These are phyloP conservation scores for Sisyra terminalis DNA, from an alignment of 2,888 invertebrate species.

Conservation along the genomic window DNA sequence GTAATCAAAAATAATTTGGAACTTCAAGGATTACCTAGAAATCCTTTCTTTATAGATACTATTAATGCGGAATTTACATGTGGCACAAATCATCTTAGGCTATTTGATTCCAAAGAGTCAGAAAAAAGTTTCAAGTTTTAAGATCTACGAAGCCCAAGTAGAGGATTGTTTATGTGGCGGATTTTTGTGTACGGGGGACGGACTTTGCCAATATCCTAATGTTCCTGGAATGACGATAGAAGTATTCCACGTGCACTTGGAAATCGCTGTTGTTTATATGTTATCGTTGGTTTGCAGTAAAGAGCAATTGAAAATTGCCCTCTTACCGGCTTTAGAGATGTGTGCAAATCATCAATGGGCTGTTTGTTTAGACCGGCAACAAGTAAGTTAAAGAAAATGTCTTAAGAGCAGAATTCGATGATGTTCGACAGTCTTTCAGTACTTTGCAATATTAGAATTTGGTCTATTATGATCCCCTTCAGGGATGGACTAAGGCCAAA, in stretches of 20 bases:
- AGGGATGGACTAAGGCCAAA: too few relatives aligned
- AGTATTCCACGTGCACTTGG: slow-evolving; percentile 33
- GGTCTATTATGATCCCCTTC: too few relatives aligned
- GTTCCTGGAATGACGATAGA: slow-evolving; percentile 13
- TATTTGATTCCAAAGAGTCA: slow-evolving; percentile 28
- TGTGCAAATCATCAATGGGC: slow-evolving; percentile 42
- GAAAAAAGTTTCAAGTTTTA: slow-evolving; percentile 25
- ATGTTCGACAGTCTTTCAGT: too few relatives aligned
- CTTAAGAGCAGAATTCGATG: too few relatives aligned
- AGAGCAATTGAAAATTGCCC: slow-evolving; percentile 41
- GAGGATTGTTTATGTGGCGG: slow-evolving; percentile 35
- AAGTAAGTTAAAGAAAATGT: too few relatives aligned
- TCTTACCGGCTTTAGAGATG: slow-evolving; percentile 44
- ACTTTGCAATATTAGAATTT: too few relatives aligned
- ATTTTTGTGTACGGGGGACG: slow-evolving; percentile 55
- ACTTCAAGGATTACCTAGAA: background rate
- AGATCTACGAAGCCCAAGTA: slow-evolving; percentile 19
- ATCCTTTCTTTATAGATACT: slow-evolving; percentile 34
- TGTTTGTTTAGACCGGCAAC: slow-evolving; percentile 55
- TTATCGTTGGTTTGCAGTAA: slow-evolving; percentile 44
- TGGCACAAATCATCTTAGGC: slow-evolving; percentile 39
- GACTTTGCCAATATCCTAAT: slow-evolving; percentile 24
- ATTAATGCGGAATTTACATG: slow-evolving; percentile 51
- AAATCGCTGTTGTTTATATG: slow-evolving; percentile 45
- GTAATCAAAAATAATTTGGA: slow-evolving; percentile 24